Base-by-base conservation (phyloP, 2,797 vertebrate species). In the Labroides dimidiatus region DNA sequence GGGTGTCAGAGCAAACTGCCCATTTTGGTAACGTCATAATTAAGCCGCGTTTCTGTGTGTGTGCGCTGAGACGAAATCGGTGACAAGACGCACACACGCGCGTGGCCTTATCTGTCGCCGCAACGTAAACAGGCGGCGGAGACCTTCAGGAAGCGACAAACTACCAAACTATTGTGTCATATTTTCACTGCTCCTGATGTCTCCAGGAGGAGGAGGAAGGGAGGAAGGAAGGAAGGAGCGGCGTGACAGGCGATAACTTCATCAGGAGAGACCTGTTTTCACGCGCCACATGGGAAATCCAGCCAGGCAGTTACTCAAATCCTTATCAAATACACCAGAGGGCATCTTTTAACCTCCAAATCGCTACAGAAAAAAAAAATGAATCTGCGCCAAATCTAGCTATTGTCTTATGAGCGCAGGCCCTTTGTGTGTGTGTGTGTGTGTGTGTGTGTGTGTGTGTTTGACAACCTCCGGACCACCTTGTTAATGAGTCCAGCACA, bases 21-120 rank as follows among this genome's bases (percentile, higher is more conserved):
- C 95, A 95, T 95, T 96, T 97, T 94, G 94, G 94, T 95, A 94
- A 94, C 95, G 95, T 96, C 95, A 96, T 97, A 96, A 97, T 97
- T 95, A 96, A 96, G 94, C 92, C 82, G 78, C 67, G 53, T 42
- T 75, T 51, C 56, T 47, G 66, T 54, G 45, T 14, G 71, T 13
- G 47, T 0, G 17, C 36, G 11, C 36, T 7, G 37, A 12, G 37
- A 52, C n/a, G 23, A 47, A 53, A 15, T 57, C 59, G 1, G 65
- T 76, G 52, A 62, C 30, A 9, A 62, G 71, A 55, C 5, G 5
- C 39, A 21, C 66, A 52, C 48, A 71, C 1, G 43, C 10, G 61
- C 6, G 37, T 24, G 30, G 30, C 59, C 62, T 55, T 67, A 57
- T 81, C 72, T 63, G 70, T 82, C 64, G 81, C 23, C 17, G 33